Evolutionary conservation across 2,888 invertebrate genomes (phyloP), one percentile per base, ranked within the genome.

Genomic region (Nudaria mundana): DNA sequence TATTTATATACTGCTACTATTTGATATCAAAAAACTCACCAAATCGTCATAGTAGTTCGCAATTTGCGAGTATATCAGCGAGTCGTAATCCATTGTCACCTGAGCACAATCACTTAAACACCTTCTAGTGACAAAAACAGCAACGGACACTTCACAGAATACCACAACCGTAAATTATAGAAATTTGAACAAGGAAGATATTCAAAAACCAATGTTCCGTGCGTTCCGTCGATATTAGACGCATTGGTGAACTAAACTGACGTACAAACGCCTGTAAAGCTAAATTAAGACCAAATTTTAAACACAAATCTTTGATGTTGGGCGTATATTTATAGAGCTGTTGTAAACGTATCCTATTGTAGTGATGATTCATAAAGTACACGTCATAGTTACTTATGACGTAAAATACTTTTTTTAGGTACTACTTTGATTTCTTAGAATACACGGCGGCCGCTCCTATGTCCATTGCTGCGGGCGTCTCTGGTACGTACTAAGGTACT

Each of bases 1-100:
- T n/a, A n/a, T n/a, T n/a, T n/a, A n/a, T n/a, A n/a, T n/a, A n/a
- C n/a, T n/a, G n/a, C n/a, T n/a, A n/a, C n/a, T n/a, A n/a, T n/a
- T n/a, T n/a, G n/a, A n/a, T n/a, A n/a, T n/a, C n/a, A 32, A 3
- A 23, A 18, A 48, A 69, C 84, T 81, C 62, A 91, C 91, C 91
- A 91, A 63, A 43, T 91, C 89, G 64, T 92, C 92, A 68, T 92
- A 92, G 77, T 92, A 92, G 61, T 90, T 91, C 59, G 91, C 85
- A 43, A 92, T 89, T 44, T 92, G 92, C 59, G 92, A 91, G 76
- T 91, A 91, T 60, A 92, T 84, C 66, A 92, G 80, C 73, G 92
- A 90, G 59, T 92, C 92, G 89, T 92, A 92, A 91, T 92, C 92
- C 92, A 92, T 92, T 70, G 60, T 74, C 46, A 54, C 55, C 53